phyloP scores from a whole-genome alignment of 1,140 invertebrate genomes.

The Musca vetustissima region DNA sequence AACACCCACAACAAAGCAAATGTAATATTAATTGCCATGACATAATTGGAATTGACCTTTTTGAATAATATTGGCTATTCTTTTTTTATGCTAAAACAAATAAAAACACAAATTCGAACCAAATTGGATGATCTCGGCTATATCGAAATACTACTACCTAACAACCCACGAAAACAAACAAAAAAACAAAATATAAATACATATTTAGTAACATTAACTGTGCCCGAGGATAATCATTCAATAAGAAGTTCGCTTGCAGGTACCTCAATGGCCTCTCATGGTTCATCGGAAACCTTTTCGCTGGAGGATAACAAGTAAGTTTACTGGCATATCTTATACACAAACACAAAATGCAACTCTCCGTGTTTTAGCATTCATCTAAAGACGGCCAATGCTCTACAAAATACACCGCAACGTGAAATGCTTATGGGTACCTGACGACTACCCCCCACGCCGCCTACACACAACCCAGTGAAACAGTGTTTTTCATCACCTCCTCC shows the following conservation, averaged over 20 bases:
- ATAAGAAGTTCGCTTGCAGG: constrained; percentile 56
- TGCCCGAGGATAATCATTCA: constrained; percentile 54
- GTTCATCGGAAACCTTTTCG: constrained; percentile 53
- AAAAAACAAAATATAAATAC: constrained; percentile 31
- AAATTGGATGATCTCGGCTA: no score
- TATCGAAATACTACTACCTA: no score
- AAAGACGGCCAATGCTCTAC: constrained; percentile 50
- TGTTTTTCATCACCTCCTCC: constrained; percentile 3
- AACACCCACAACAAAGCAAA: no score
- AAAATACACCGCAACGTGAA: constrained; percentile 50
- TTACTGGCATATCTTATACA: background rate
- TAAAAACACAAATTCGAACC: no score
- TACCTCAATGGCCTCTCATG: constrained; percentile 55
- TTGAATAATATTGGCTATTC: no score
- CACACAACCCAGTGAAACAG: background rate
- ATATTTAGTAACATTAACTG: constrained; percentile 52
- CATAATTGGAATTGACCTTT: no score
- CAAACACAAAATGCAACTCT: background rate
- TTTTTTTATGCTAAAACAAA: no score
- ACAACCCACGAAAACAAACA: background rate
- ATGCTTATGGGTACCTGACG: constrained; percentile 47
- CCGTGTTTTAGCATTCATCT: constrained; percentile 41
- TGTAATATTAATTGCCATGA: no score
- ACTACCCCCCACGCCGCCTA: background rate
- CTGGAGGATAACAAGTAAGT: constrained; percentile 54